phyloP scores from a whole-genome alignment of 2,888 invertebrate species.

The Melanostoma mellinum region DNA sequence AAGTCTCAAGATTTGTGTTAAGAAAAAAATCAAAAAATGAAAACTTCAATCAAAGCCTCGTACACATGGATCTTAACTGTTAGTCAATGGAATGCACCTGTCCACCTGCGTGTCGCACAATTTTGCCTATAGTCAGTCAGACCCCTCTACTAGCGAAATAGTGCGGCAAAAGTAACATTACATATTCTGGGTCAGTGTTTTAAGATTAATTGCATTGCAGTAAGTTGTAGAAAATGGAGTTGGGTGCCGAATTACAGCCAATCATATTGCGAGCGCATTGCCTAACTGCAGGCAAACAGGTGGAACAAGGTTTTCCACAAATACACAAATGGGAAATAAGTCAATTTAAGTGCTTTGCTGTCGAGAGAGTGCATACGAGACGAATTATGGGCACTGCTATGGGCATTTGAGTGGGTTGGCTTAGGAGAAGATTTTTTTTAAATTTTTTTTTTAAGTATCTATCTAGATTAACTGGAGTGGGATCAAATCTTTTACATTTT shows the following conservation, averaged over 20 bases:
- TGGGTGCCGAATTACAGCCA: slow-evolving; percentile 67
- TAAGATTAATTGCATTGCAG: slow-evolving; percentile 58
- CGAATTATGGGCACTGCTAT: slow-evolving; percentile 40
- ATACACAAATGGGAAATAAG: slow-evolving; percentile 64
- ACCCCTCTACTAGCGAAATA: not conserved
- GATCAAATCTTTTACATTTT: not conserved
- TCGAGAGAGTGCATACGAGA: slow-evolving; percentile 24
- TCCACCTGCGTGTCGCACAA: slow-evolving; percentile 46
- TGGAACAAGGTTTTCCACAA: slow-evolving; percentile 71
- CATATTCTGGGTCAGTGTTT: slow-evolving; percentile 69
- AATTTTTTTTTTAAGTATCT: slow-evolving; percentile 9
- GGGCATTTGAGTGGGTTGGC: slow-evolving; percentile 58
- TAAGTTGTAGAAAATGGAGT: slow-evolving; percentile 63
- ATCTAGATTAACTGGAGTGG: slow-evolving; percentile 19
- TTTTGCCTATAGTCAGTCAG: not conserved
- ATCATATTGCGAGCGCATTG: slow-evolving; percentile 66
- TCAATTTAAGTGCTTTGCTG: slow-evolving; percentile 50
- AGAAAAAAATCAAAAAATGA: too few relatives aligned
- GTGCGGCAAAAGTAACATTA: not conserved
- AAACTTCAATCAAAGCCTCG: too few relatives aligned
- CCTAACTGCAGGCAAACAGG: slow-evolving; percentile 61
- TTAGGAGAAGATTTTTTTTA: slow-evolving; percentile 32
- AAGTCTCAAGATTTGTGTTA: too few relatives aligned
- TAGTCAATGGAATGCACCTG: slow-evolving; percentile 52
- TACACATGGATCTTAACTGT: slow-evolving; percentile 1